Evolutionary conservation across 53 echinoderm and acorn worm species (phyloP).

Genomic region (Echinometra lucunter): DNA sequence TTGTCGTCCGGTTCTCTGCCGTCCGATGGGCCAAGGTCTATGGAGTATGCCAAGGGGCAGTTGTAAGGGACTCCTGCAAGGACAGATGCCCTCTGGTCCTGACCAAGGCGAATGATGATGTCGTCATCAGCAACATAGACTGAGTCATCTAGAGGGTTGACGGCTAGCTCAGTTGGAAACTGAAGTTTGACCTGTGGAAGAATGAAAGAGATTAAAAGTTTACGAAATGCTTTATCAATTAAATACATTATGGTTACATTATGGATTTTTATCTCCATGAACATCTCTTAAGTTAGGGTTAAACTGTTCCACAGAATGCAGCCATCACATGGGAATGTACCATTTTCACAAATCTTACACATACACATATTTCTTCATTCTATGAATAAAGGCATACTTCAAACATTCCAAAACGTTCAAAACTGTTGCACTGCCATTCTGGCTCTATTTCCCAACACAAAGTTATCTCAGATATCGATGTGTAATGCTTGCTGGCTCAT

Average conservation of each 20-base stretch:
- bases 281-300: too few relatives aligned
- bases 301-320: background rate
- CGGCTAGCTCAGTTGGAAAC: slow-evolving; percentile 95
- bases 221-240: too few relatives aligned
- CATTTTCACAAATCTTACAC: too few relatives aligned
- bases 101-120: slow-evolving; percentile 82
- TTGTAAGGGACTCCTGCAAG: slow-evolving; percentile 88
- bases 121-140: slow-evolving; percentile 91
- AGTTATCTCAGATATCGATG: too few relatives aligned
- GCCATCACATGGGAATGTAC: background rate
- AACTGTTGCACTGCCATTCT: too few relatives aligned
- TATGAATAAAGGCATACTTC: too few relatives aligned
- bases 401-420: too few relatives aligned
- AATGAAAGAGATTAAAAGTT: background rate
- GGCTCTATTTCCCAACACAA: too few relatives aligned
- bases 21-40: slow-evolving; percentile 70
- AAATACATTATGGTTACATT: too few relatives aligned
- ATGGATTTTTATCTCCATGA: too few relatives aligned
- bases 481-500: too few relatives aligned
- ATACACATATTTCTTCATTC: too few relatives aligned
- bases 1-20: slow-evolving; percentile 56
- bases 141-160: slow-evolving; percentile 93
- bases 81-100: slow-evolving; percentile 83
- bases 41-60: slow-evolving; percentile 78
- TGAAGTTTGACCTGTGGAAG: slow-evolving; percentile 86